These are phyloP conservation scores for Chloromyia formosa DNA, from an alignment of 2,888 invertebrate genomes.

Conservation along the genomic window DNA sequence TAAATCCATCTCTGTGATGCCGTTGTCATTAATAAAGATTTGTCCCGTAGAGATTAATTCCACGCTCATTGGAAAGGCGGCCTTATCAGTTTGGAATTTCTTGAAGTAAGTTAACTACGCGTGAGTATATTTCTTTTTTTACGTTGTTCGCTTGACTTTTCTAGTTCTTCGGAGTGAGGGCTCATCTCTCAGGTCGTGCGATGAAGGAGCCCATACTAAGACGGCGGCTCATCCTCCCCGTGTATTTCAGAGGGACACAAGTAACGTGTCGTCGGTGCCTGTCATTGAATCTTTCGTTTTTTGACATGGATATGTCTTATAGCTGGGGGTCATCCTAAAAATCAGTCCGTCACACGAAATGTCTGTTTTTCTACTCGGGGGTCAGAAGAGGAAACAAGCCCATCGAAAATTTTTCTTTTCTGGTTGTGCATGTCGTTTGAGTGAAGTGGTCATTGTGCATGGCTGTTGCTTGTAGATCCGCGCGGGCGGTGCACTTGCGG, in stretches of 20 bases:
- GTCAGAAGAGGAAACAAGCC: too few species aligned
- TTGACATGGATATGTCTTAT: too few species aligned
- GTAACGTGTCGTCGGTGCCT: constrained; percentile 21
- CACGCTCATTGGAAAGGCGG: constrained; percentile 19
- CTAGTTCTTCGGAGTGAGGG: constrained; percentile 2
- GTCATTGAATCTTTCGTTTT: not conserved
- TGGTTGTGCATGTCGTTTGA: too few species aligned
- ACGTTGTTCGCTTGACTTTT: not conserved
- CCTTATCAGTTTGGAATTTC: constrained; percentile 42
- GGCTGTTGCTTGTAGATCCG: too few species aligned
- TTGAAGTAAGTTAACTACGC: constrained; percentile 17
- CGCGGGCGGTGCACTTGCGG: too few species aligned
- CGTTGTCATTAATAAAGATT: constrained; percentile 44
- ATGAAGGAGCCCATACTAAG: not conserved
- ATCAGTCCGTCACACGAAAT: too few species aligned
- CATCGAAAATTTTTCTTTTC: too few species aligned
- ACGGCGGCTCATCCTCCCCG: not conserved
- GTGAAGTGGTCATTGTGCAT: too few species aligned
- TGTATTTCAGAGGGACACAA: not conserved
- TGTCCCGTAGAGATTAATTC: constrained; percentile 43
- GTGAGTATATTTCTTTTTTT: constrained; percentile 22
- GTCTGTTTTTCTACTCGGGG: too few species aligned
- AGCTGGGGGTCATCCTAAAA: too few species aligned
- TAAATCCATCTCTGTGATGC: constrained; percentile 29
- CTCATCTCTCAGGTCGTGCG: constrained; percentile 4